Evolutionary conservation across 2,113 vertebrate species (phyloP), one percentile per base, ranked within the genome.

Genomic region (Chaetorhynchus papuensis): DNA sequence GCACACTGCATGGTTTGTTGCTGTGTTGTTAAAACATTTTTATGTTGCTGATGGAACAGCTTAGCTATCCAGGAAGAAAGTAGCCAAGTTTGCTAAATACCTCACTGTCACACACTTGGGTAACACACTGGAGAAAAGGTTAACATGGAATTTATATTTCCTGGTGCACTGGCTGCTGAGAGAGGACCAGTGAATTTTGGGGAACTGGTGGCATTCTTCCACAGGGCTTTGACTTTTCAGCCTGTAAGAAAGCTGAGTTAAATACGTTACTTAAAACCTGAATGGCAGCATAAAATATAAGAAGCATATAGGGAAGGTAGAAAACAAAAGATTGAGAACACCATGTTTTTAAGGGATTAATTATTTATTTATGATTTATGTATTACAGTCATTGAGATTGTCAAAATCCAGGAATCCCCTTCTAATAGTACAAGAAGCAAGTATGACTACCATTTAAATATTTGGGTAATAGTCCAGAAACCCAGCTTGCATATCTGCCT

Each of bases 61-160:
- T 88, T 68, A 84, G 39, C 57, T 89, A 59, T 88, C 81, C 82
- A 77, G 78, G 78, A 89, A 90, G 60, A 80, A 92, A 95, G 93
- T 2, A 75, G n/a, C 14, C 27, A 64, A 64, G 37, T 11, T 63
- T 65, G 54, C 71, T 72, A 63, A 86, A 53, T 74, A 68, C 10
- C 16, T 90, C 3, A 2, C 31, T 81, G 42, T 57, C 75, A 86
- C 33, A 69, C 28, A 37, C 20, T 66, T 77, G 66, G 64, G 42
- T 54, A 78, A 64, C 19, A 50, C 33, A 12, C 37, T 72, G 66
- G 59, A 61, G 59, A 83, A 91, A 81, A 89, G 42, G 60, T 86
- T 83, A 72, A 47, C 7, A 4, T 13, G 18, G 71, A 94, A 47
- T 24, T 24, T 21, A 28, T 59, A 56, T 17, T 84, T 91, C 61